Evolutionary conservation across 2,113 vertebrate species (phyloP).

Genomic region (Phalacrocorax brasilianus): DNA sequence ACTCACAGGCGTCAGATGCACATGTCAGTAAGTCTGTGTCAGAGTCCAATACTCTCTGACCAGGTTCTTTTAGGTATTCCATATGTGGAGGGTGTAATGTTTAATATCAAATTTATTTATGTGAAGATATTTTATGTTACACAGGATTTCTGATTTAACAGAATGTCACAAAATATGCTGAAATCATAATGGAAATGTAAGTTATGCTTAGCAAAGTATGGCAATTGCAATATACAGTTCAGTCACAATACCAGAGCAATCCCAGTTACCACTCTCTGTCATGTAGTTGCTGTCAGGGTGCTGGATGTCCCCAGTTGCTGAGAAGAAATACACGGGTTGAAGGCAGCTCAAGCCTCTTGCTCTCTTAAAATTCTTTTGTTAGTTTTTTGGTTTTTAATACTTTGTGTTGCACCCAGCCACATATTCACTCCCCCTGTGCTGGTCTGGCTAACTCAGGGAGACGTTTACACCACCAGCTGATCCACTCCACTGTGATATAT

Average conservation of each 20-base stretch:
- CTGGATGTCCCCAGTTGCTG: neutral
- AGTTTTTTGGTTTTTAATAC: neutral
- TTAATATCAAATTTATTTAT: neutral
- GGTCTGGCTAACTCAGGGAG: neutral
- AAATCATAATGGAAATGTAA: neutral
- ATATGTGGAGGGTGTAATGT: too few relatives aligned
- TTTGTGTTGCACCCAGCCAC: neutral
- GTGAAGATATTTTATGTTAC: neutral
- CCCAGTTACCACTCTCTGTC: accelerated
- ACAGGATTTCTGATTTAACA: neutral
- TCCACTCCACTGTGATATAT: neutral
- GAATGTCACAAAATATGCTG: neutral
- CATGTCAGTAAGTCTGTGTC: neutral
- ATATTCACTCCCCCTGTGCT: neutral
- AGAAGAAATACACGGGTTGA: neutral
- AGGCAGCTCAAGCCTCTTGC: neutral
- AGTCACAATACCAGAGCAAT: neutral
- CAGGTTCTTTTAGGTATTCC: neutral
- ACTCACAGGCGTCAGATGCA: neutral
- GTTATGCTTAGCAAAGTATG: neutral
- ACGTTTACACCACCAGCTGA: neutral
- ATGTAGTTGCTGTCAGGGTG: neutral
- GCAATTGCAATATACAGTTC: neutral
- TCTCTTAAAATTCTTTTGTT: neutral
- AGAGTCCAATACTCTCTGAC: neutral